phyloP scores from a whole-genome alignment of 2,888 invertebrate species.

The Syrista parreyssii region DNA sequence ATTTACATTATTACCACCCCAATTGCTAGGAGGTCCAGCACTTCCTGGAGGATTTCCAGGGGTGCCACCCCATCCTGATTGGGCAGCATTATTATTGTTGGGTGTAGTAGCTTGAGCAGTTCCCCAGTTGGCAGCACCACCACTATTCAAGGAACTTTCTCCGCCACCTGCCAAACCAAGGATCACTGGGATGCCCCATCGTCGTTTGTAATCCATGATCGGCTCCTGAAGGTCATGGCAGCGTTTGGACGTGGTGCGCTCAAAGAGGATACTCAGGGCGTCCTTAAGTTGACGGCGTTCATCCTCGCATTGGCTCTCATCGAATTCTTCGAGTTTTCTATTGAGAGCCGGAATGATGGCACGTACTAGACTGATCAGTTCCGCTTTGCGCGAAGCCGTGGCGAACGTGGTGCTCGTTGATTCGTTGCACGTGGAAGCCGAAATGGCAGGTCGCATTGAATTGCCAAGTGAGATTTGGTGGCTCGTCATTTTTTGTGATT shows the following conservation, averaged over 20 bases:
- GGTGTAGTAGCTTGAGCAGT: conserved; percentile 77
- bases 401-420: neutral
- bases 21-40: conserved; percentile 52
- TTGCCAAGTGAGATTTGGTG: conserved; percentile 17
- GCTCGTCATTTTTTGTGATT: conserved; percentile 3
- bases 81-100: conserved; percentile 70
- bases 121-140: conserved; percentile 80
- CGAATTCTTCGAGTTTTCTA: conserved; percentile 37
- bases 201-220: conserved; percentile 43
- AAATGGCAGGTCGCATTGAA: conserved; percentile 22
- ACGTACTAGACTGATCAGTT: conserved; percentile 41
- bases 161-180: conserved; percentile 82
- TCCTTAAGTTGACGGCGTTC: conserved; percentile 48
- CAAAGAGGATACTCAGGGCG: conserved; percentile 41
- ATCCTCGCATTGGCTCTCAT: conserved; percentile 35
- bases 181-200: conserved; percentile 74
- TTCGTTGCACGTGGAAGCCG: conserved; percentile 7
- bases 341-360: conserved; percentile 40
- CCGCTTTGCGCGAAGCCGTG: conserved; percentile 22
- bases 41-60: conserved; percentile 55
- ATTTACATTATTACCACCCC: conserved; percentile 57
- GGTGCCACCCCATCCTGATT: conserved; percentile 69
- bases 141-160: conserved; percentile 82
- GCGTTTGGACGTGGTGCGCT: conserved; percentile 11
- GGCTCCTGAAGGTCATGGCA: conserved; percentile 21